Conservation (phyloP, 2,888 invertebrate species). For the Orthosia incerta region DNA sequence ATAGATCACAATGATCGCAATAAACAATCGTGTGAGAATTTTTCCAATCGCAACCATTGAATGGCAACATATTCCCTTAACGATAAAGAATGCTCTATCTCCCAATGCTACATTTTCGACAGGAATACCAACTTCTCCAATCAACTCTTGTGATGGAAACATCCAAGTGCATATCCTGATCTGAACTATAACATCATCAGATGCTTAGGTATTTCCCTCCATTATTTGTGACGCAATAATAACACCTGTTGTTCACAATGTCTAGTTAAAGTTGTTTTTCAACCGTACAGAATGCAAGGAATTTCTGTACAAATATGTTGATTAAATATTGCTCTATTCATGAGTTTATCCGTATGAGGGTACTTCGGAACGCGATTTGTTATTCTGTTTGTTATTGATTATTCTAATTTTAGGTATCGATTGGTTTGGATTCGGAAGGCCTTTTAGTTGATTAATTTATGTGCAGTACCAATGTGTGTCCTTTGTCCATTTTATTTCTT, state of each 20-base stretch:
- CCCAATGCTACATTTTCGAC: background rate
- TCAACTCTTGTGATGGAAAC: background rate
- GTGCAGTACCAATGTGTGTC: background rate
- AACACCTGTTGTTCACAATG: constrained; percentile 50
- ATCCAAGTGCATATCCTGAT: background rate
- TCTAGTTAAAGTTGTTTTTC: constrained; percentile 8
- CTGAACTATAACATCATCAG: constrained; percentile 8
- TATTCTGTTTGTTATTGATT: constrained; percentile 56
- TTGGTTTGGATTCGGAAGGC: constrained; percentile 6
- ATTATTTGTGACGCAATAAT: constrained; percentile 16
- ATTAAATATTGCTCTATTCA: constrained; percentile 35
- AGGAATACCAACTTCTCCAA: background rate
- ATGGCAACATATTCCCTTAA: too few species aligned
- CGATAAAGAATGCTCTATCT: background rate
- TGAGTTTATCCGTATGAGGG: constrained; percentile 1
- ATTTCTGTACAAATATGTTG: constrained; percentile 21
- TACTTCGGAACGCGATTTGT: constrained; percentile 16
- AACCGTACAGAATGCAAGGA: constrained; percentile 5
- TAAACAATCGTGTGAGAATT: constrained; percentile 7
- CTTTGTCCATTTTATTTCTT: too few species aligned
- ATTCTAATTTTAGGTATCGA: constrained; percentile 49
- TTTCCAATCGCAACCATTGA: constrained; percentile 7
- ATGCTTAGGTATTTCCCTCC: constrained; percentile 42
- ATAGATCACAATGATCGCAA: background rate
- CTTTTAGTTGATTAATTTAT: constrained; percentile 17